A percentile compares a stretch with the other conserved stretches of the same genome.
Evolutionary conservation across 1,140 invertebrate species (phyloP).

Genomic region (Drosophila rufa): DNA sequence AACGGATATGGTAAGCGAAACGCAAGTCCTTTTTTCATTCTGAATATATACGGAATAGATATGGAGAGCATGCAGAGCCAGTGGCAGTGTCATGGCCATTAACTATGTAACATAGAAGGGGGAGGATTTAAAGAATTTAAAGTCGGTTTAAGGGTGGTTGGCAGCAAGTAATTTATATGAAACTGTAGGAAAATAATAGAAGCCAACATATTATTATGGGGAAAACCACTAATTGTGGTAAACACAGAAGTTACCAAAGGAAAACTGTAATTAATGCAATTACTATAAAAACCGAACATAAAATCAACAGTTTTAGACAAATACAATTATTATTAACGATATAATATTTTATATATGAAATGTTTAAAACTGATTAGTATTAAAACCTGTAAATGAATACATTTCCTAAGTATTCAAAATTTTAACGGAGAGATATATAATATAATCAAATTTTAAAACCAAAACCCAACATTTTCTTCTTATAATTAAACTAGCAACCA

Average conservation of each 20-base stretch:
- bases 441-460: too few species aligned
- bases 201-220: neutral
- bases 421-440: neutral
- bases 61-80: slow-evolving; percentile 25
- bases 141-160: slow-evolving; percentile 16
- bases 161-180: neutral
- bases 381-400: too few species aligned
- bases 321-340: too few species aligned
- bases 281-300: neutral
- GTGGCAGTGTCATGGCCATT: slow-evolving; percentile 34
- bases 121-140: slow-evolving; percentile 43
- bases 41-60: slow-evolving; percentile 25
- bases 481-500: neutral
- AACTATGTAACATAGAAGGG: slow-evolving; percentile 47
- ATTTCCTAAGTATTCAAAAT: too few species aligned
- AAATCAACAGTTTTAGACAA: neutral
- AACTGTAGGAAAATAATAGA: neutral
- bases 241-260: neutral
- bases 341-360: too few species aligned
- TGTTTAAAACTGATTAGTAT: too few species aligned
- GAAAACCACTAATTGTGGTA: slow-evolving; percentile 2
- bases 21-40: slow-evolving; percentile 41
- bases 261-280: neutral
- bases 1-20: slow-evolving; percentile 22
- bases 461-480: neutral